Percentiles rank a stretch among this genome's conserved stretches.
Evolutionary conservation across 2,797 vertebrate genomes (phyloP).

Genomic region (Acrocephalus scirpaceus): DNA sequence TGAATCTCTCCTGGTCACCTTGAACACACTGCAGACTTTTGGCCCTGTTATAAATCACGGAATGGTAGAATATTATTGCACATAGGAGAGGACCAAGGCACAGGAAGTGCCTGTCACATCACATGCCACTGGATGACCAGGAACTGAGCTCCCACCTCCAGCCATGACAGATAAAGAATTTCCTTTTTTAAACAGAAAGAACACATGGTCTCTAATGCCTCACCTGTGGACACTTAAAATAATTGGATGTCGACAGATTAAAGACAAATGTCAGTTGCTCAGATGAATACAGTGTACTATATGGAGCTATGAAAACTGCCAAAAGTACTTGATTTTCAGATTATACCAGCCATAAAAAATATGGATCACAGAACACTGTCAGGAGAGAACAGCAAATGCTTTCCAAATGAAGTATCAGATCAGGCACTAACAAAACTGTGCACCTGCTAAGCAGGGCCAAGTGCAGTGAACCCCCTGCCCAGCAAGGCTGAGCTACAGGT

Average conservation of each 20-base stretch:
- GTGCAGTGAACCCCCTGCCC: background rate
- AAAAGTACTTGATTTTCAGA: conserved; percentile 51
- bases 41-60: background rate
- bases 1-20: background rate
- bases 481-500: background rate
- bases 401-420: conserved; percentile 29
- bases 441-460: background rate
- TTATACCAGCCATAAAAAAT: conserved; percentile 44
- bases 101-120: background rate
- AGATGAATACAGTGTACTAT: background rate
- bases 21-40: background rate
- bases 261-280: conserved; percentile 25
- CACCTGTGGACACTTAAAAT: conserved; percentile 47
- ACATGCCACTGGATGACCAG: background rate
- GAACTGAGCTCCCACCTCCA: background rate
- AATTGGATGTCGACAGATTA: conserved; percentile 35
- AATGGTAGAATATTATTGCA: background rate
- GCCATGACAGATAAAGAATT: background rate
- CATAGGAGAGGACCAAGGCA: background rate
- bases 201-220: conserved; percentile 4
- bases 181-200: background rate
- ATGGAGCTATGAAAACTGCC: background rate
- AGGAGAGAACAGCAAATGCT: background rate
- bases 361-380: conserved; percentile 3
- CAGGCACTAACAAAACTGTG: background rate